Conservation (phyloP, 2,113 vertebrate genomes). For the Mystacornis crossleyi region DNA sequence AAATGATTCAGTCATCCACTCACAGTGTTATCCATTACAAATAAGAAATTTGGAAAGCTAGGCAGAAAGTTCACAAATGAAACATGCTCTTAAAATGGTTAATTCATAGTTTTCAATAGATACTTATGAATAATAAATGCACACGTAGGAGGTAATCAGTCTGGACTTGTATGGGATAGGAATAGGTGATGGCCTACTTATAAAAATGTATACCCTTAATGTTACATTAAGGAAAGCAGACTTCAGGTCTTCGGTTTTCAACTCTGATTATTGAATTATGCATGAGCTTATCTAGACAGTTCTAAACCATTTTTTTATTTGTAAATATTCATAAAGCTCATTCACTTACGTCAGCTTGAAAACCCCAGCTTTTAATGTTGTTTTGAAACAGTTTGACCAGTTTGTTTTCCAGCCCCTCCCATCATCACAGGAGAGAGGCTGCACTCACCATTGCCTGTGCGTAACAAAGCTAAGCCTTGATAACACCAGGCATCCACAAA, state of each 20-base stretch:
- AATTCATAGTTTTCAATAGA: not conserved
- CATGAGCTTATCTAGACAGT: not conserved
- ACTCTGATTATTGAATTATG: not conserved
- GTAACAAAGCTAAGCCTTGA: not conserved
- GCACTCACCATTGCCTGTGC: rapidly evolving
- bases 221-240: not conserved
- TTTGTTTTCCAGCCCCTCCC: not conserved
- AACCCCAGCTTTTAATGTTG: not conserved
- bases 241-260: not conserved
- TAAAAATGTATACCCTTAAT: not conserved
- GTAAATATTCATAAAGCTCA: not conserved
- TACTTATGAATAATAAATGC: not conserved
- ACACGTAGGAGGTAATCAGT: not conserved
- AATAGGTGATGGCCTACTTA: not conserved
- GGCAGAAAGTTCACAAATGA: not conserved
- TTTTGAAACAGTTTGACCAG: not conserved
- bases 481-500: not conserved
- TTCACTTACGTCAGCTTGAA: not conserved
- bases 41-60: not conserved
- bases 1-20: not conserved
- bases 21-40: not conserved
- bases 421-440: not conserved
- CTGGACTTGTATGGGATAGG: not conserved
- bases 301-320: not conserved
- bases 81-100: not conserved